phyloP scores from a whole-genome alignment of 2,888 invertebrate genomes.

The Chelonus formosanus region DNA sequence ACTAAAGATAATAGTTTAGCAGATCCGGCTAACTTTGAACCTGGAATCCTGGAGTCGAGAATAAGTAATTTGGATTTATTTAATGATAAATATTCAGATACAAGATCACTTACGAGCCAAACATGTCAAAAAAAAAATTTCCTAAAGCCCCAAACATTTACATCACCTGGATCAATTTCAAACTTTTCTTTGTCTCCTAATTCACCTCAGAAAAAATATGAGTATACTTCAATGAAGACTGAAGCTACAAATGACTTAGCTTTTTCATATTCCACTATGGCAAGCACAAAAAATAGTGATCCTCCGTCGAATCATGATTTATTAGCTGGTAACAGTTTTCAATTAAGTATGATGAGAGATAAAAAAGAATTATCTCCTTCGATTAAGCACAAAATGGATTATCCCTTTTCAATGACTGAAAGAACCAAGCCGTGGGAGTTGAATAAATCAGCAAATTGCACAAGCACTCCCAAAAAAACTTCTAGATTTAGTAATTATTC shows the following conservation, averaged over 20 bases:
- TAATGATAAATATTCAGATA: constrained; percentile 3
- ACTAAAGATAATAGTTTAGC: constrained; percentile 56
- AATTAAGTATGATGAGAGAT: constrained; percentile 2
- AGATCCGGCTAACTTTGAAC: constrained; percentile 42
- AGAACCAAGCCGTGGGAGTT: constrained; percentile 12
- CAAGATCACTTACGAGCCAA: constrained; percentile 1
- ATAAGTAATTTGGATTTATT: not conserved
- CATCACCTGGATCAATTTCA: constrained; percentile 13
- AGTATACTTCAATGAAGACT: not conserved
- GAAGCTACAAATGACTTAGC: not conserved
- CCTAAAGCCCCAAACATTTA: constrained; percentile 42
- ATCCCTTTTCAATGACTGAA: not conserved
- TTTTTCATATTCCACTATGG: not conserved
- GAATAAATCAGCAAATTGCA: not conserved
- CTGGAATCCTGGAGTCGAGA: not conserved
- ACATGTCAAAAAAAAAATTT: constrained; percentile 51
- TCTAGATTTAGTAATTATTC: not conserved
- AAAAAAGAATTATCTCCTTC: constrained; percentile 3
- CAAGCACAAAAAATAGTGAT: not conserved
- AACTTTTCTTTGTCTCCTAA: constrained; percentile 32
- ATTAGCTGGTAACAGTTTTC: not conserved
- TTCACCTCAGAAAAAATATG: constrained; percentile 27
- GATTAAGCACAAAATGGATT: not conserved
- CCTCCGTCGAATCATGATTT: not conserved
- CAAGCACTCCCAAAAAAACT: constrained; percentile 16